Evolutionary conservation across 2,888 invertebrate species (phyloP).

Genomic region (Magallana nippona): DNA sequence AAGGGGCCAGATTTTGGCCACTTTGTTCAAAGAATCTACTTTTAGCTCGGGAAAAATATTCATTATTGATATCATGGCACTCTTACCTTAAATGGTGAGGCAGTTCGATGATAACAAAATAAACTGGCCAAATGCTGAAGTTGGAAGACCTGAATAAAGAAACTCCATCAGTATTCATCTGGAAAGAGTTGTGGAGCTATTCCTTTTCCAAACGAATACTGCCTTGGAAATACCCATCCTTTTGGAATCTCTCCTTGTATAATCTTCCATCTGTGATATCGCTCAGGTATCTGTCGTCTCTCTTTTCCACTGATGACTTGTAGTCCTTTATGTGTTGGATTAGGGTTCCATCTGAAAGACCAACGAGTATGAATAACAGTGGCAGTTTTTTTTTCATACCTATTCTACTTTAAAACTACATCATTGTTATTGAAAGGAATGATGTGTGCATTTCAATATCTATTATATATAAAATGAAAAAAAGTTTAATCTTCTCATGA

Average conservation of each 20-base stretch:
- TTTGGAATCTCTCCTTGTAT: constrained; percentile 27
- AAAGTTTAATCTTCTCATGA: too few species aligned
- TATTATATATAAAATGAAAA: too few species aligned
- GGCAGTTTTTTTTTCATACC: too few species aligned
- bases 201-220: background rate
- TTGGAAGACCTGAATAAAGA: constrained; percentile 31
- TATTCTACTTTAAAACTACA: background rate
- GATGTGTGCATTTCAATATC: too few species aligned
- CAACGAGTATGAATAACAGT: too few species aligned
- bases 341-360: constrained; percentile 34
- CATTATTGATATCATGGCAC: background rate
- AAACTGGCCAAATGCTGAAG: constrained; percentile 40
- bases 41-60: too few species aligned
- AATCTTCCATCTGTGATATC: constrained; percentile 41
- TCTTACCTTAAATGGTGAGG: constrained; percentile 38
- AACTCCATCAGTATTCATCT: constrained; percentile 44
- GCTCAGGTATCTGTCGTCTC: constrained; percentile 7
- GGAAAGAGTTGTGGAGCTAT: constrained; percentile 38
- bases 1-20: too few species aligned
- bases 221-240: constrained; percentile 21
- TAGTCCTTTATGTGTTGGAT: constrained; percentile 34
- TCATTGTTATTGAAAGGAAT: background rate
- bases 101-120: constrained; percentile 42
- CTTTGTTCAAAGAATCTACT: too few species aligned
- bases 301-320: background rate